Conservation (phyloP, 2,888 invertebrate species). For the Erebia epiphron region DNA sequence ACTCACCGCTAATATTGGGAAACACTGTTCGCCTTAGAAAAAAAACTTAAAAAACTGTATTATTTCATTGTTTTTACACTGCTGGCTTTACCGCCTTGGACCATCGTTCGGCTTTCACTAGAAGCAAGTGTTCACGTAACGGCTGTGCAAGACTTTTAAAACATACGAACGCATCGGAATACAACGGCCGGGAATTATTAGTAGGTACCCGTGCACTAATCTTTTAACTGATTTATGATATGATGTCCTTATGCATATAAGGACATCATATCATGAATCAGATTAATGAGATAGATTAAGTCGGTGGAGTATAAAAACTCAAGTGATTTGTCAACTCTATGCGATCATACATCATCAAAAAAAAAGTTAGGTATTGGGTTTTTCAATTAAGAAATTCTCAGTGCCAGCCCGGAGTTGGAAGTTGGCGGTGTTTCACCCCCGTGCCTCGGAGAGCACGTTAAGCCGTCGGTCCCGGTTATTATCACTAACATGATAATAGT, state of each 20-base stretch:
- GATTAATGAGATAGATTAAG: no score
- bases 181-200: neutral
- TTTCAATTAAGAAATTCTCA: no score
- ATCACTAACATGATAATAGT: no score
- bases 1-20: conserved; percentile 51
- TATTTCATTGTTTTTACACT: conserved; percentile 46
- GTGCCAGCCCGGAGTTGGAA: no score
- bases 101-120: conserved; percentile 66
- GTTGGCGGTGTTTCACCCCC: no score
- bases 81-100: conserved; percentile 46
- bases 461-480: no score
- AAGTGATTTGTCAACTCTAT: no score
- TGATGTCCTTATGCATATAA: neutral
- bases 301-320: no score
- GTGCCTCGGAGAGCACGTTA: no score
- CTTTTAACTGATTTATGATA: neutral
- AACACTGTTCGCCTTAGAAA: conserved; percentile 41
- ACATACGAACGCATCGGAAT: conserved; percentile 47
- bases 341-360: no score
- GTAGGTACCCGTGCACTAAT: neutral
- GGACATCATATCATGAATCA: no score
- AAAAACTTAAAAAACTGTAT: conserved; percentile 44
- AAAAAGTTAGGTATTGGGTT: no score
- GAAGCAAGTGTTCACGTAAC: conserved; percentile 51
- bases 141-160: conserved; percentile 47